Percentiles rank a stretch among this genome's conserved stretches.
phyloP scores from a whole-genome alignment of 2,113 vertebrate species.

The Dicentrarchus labrax region DNA sequence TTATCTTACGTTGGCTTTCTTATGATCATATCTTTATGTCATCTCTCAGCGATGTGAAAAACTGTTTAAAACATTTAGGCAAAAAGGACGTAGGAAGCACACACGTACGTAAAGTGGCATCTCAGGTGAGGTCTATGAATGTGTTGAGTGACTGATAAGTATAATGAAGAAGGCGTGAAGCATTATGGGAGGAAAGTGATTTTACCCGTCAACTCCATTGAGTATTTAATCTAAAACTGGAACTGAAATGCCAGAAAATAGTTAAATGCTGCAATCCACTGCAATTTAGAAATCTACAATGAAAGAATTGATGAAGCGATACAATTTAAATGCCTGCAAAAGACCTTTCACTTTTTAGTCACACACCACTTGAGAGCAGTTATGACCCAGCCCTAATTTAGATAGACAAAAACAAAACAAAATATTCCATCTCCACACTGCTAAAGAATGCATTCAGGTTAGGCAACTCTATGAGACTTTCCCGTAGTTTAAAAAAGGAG shows the following conservation, averaged over 20 bases:
- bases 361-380: not conserved
- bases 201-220: conserved; percentile 1
- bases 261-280: not conserved
- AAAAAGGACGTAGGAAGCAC: not conserved
- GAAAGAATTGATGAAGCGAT: not conserved
- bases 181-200: not conserved
- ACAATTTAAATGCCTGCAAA: not conserved
- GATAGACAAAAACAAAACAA: conserved; percentile 6
- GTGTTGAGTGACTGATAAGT: conserved; percentile 15
- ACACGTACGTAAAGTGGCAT: too few relatives aligned
- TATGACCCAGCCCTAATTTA: conserved; percentile 6
- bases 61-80: not conserved
- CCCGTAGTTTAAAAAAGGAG: conserved; percentile 14
- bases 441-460: conserved; percentile 49
- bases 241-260: not conserved
- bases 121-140: conserved; percentile 1
- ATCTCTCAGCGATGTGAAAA: conserved; percentile 2
- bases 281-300: not conserved
- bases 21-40: conserved; percentile 1
- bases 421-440: not conserved
- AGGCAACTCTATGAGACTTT: conserved; percentile 25
- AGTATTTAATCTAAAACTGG: not conserved
- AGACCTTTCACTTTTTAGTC: not conserved
- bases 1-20: not conserved
- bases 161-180: not conserved